Evolutionary conservation across 2,888 invertebrate species (phyloP), one percentile per base, ranked within the genome.

Genomic region (Coenonympha glycerion): DNA sequence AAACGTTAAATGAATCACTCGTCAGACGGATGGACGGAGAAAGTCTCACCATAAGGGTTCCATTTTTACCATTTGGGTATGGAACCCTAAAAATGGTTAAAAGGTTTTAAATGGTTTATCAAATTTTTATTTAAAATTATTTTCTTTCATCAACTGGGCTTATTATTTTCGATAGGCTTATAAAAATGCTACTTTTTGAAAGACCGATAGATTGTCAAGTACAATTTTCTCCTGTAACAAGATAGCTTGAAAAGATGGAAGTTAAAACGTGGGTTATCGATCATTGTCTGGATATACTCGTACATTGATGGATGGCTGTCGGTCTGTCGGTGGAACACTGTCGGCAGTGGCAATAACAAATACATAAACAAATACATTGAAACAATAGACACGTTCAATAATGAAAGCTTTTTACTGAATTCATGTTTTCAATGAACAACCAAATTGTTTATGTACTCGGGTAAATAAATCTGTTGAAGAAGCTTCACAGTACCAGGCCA

Each of bases 231-330:
- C 18, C 18, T 28, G 28, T 41, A 26, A 41, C 16, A 19, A 41
- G 21, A 41, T 8, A 18, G 13, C n/a, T n/a, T n/a, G n/a, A 18
- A 26, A 28, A 11, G 26, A 18, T 28, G 26, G 28, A 18, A 41
- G 18, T 18, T 28, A 28, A 28, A 19, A 28, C 37, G 1, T 28
- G 41, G 18, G 11, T 11, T 28, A 41, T 28, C 41, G 18, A 28
- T 41, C 41, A 41, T 41, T 41, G 41, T 41, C 41, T 18, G 41
- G n/a, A n/a, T n/a, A 3, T 41, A 6, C 26, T 3, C 5, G 28
- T 11, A 28, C 41, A 28, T 41, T 41, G 41, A 41, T 41, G 13
- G 28, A 41, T 41, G 41, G 41, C 6, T 26, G 26, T 39, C 40
- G 15, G 40, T 18, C 41, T 28, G 28, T 41, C 41, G 11, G 18